A percentile compares a stretch with the other conserved stretches of the same genome.
Conservation (phyloP, 2,113 vertebrate species). For the Cathartes aura region DNA sequence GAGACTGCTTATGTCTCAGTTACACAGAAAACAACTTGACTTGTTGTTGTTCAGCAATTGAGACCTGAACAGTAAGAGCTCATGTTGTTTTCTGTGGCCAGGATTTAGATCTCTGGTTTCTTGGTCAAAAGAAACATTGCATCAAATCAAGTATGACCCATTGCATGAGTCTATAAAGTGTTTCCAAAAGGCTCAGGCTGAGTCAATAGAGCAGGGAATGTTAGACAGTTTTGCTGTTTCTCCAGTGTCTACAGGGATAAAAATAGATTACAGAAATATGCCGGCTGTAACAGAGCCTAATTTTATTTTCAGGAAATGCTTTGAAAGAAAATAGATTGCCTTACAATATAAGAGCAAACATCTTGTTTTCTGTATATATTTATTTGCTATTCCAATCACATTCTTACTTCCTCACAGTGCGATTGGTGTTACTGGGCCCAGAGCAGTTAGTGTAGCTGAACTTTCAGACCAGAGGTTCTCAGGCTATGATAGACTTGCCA, state of each 20-base stretch:
- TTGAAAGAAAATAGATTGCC: not conserved
- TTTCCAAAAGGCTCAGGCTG: constrained; percentile 24
- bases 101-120: not conserved
- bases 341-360: not conserved
- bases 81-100: not conserved
- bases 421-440: not conserved
- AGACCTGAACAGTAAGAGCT: not conserved
- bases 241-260: not conserved
- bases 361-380: not conserved
- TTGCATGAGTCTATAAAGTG: not conserved
- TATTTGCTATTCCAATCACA: not conserved
- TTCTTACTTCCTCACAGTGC: not conserved
- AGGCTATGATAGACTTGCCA: not conserved
- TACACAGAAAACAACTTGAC: not conserved
- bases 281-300: not conserved
- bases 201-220: constrained; percentile 40
- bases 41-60: not conserved
- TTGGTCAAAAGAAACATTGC: not conserved
- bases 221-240: constrained; percentile 44
- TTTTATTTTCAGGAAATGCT: constrained; percentile 49
- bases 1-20: not conserved
- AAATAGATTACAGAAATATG: constrained; percentile 50
- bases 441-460: not conserved
- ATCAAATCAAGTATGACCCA: not conserved
- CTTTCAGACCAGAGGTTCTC: not conserved